A percentile compares a stretch with the other conserved stretches of the same genome.
These are phyloP conservation scores for Eleginops maclovinus DNA, from an alignment of 2,113 vertebrate genomes.

Conservation along the genomic window DNA sequence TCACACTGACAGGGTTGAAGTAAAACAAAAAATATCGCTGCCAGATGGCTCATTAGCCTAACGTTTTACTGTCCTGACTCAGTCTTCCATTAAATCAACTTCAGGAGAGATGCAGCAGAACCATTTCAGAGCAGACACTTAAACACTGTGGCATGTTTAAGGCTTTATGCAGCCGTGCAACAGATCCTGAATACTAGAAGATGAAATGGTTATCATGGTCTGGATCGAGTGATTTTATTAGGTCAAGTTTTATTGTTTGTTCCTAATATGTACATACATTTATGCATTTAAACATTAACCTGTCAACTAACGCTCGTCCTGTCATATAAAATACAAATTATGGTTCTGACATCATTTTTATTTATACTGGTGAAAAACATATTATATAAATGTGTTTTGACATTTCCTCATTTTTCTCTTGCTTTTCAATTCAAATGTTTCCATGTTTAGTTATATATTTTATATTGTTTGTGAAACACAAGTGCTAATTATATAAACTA, in stretches of 20 bases:
- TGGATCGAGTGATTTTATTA: too few species aligned
- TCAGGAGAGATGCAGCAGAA: conserved; percentile 2
- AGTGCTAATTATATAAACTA: too few species aligned
- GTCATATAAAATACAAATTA: not conserved
- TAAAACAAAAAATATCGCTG: conserved; percentile 12
- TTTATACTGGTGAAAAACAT: too few species aligned
- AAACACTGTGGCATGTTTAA: not conserved
- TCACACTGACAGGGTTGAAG: conserved; percentile 20
- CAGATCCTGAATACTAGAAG: not conserved
- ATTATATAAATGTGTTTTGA: not conserved
- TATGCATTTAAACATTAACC: not conserved
- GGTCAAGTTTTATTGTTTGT: too few species aligned
- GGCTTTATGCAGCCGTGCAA: not conserved
- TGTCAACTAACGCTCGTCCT: not conserved
- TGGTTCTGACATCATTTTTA: not conserved
- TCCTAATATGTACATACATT: not conserved
- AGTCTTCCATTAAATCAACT: conserved; percentile 44
- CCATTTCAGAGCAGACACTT: not conserved
- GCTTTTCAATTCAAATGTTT: not conserved
- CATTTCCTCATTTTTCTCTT: not conserved
- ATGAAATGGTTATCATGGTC: not conserved
- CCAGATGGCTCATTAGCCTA: conserved; percentile 48
- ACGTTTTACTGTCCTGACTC: conserved; percentile 27
- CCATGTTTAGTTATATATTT: not conserved
- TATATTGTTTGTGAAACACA: not conserved